Conservation (phyloP, 2,113 vertebrate species). For the Rafetus swinhoei region DNA sequence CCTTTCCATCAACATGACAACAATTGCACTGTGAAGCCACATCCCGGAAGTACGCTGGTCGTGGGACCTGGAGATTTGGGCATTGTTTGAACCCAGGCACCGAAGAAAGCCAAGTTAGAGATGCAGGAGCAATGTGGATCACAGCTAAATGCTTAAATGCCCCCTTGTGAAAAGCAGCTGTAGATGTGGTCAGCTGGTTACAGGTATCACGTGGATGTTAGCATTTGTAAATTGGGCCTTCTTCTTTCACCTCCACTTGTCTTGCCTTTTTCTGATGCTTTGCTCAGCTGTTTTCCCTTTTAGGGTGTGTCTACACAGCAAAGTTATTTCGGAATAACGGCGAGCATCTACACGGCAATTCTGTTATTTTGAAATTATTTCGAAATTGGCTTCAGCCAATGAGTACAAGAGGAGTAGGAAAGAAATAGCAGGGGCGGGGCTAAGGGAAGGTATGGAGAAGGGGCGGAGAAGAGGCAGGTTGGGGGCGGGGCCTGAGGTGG, state of each 20-base stretch:
- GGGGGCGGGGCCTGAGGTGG: no score
- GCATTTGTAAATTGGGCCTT: neutral
- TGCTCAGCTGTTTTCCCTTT: neutral
- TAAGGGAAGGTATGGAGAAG: no score
- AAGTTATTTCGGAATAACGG: no score
- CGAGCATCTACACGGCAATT: no score
- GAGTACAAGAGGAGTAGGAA: no score
- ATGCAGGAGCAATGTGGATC: neutral
- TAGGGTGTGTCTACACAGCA: neutral
- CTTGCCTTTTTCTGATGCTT: slow-evolving; percentile 13
- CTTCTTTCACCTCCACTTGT: neutral
- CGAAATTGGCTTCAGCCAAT: no score
- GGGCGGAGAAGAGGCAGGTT: no score
- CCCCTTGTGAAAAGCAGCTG: neutral
- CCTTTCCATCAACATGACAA: neutral
- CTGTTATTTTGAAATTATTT: no score
- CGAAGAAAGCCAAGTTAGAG: neutral
- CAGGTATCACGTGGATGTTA: neutral
- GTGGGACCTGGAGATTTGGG: neutral
- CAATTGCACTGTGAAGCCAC: neutral
- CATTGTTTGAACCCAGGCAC: slow-evolving; percentile 12
- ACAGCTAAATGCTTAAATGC: slow-evolving; percentile 11
- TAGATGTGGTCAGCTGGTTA: neutral
- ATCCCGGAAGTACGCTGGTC: neutral
- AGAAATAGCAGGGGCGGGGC: no score